Conservation (phyloP, 2,888 invertebrate genomes). For the Epistrophe grossulariae region DNA sequence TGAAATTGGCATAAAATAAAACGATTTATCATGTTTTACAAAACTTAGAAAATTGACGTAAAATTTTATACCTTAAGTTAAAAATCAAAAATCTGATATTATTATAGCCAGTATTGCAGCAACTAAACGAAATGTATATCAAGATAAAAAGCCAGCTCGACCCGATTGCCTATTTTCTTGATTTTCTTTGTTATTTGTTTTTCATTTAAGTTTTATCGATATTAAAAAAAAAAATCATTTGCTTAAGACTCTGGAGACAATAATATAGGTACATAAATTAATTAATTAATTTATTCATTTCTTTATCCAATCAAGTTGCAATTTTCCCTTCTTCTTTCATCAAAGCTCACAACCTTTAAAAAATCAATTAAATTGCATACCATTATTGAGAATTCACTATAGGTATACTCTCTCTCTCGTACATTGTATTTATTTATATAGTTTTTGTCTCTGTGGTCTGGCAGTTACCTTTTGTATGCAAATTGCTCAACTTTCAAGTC, state of each 20-base stretch:
- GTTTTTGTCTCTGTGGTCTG: conserved; percentile 36
- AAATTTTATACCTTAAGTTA: no score
- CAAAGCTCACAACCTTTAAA: not conserved
- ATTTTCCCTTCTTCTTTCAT: not conserved
- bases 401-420: not conserved
- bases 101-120: no score
- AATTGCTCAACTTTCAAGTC: conserved; percentile 52
- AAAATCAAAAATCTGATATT: no score
- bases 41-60: no score
- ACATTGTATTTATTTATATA: not conserved
- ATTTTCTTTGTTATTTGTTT: no score
- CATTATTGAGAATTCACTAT: not conserved
- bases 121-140: no score
- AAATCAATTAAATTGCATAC: conserved; percentile 6
- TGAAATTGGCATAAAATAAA: no score
- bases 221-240: not conserved
- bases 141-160: no score
- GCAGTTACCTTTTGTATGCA: conserved; percentile 43
- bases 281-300: conserved; percentile 2
- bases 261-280: not conserved
- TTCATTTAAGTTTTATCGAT: no score
- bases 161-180: no score
- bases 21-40: no score
- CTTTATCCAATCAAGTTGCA: conserved; percentile 6
- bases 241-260: not conserved